Percentiles rank a stretch among this genome's conserved stretches.
Evolutionary conservation across 2,888 invertebrate species (phyloP).

Genomic region (Omphaloscelis lunosa): DNA sequence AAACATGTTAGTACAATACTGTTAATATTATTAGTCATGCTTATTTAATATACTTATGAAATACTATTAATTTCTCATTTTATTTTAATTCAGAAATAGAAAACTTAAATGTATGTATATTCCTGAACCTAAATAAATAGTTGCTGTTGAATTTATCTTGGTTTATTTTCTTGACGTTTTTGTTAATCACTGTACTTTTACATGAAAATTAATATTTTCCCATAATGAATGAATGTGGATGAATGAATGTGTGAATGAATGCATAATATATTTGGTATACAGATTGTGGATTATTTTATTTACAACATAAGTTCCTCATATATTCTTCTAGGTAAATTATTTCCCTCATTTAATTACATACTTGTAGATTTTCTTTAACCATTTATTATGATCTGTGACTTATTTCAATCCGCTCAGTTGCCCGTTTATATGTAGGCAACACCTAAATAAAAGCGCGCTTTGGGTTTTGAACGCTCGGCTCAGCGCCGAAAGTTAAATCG

Average conservation of each 20-base stretch:
- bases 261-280: not conserved
- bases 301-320: not conserved
- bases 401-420: not conserved
- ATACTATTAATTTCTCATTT: constrained; percentile 29
- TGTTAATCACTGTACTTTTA: not conserved
- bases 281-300: not conserved
- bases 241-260: too few relatives aligned
- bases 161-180: constrained; percentile 24
- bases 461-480: too few relatives aligned
- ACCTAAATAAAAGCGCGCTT: not conserved
- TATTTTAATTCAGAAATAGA: constrained; percentile 26
- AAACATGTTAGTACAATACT: constrained; percentile 80
- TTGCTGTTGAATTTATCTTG: constrained; percentile 24
- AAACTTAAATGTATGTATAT: not conserved
- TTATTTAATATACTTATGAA: constrained; percentile 37
- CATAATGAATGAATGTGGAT: too few relatives aligned
- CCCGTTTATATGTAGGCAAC: not conserved
- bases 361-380: not conserved
- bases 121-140: constrained; percentile 48
- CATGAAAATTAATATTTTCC: not conserved
- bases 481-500: too few relatives aligned
- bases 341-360: not conserved
- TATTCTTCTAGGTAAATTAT: not conserved
- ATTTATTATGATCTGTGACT: too few relatives aligned
- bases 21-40: constrained; percentile 30